Conservation (phyloP, 1,140 invertebrate species). For the Rhagoletis zephyria region DNA sequence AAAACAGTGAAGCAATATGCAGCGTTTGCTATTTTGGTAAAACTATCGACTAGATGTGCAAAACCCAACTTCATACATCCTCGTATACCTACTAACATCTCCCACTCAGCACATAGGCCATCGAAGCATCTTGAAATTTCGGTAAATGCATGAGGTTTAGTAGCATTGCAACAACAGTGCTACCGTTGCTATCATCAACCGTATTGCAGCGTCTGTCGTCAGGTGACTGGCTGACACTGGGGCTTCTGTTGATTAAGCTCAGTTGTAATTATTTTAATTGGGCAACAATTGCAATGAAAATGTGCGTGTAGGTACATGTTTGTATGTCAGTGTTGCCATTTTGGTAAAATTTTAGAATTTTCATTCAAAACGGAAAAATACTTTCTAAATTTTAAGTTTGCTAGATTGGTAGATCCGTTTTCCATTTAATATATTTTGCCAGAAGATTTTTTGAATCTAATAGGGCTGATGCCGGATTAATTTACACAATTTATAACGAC, state of each 20-base stretch:
- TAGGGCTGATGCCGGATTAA: too few species aligned
- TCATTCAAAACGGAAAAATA: too few species aligned
- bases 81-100: too few species aligned
- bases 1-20: not conserved
- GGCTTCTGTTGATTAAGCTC: slow-evolving; percentile 27
- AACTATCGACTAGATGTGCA: not conserved
- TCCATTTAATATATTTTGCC: too few species aligned
- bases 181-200: not conserved
- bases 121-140: not conserved
- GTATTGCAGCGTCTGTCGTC: not conserved
- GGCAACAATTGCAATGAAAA: not conserved
- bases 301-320: not conserved
- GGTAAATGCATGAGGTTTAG: slow-evolving; percentile 5
- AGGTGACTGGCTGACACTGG: not conserved
- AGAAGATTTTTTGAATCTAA: too few species aligned
- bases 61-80: not conserved
- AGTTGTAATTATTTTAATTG: slow-evolving; percentile 21
- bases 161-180: too few species aligned
- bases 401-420: too few species aligned
- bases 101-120: not conserved
- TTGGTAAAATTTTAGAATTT: not conserved
- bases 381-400: too few species aligned
- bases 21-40: not conserved
- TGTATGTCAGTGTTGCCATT: not conserved
- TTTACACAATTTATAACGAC: too few species aligned